Evolutionary conservation across 2,113 vertebrate species (phyloP), one percentile per base, ranked within the genome.

Genomic region (Proterorhinus semilunaris): DNA sequence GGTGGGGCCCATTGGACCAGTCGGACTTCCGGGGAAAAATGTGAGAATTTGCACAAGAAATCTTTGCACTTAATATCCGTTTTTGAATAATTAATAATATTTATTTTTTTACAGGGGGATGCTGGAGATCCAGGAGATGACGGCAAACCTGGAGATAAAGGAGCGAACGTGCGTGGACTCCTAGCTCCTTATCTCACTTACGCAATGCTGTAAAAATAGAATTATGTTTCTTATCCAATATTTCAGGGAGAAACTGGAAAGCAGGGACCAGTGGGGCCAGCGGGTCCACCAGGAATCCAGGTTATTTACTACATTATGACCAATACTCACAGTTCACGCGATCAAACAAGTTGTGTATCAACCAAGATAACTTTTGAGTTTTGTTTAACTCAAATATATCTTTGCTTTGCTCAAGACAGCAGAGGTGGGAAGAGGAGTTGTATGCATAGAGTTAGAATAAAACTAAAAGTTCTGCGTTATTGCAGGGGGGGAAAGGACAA

Each of bases 171-270:
- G 74, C 82, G 91, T 86, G 70, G 10, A 17, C 51, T 42, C 13
- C 45, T 15, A 36, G 13, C 8, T 72, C 36, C 43, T 1, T 6
- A 3, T 51, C 66, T 6, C 1, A 36, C 27, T 36, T 36, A 36
- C 4, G 27, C 27, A 36, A 36, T 5, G 27, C 27, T 43, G 2
- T 49, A 10, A 50, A 4, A 10, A 2, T 10, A 65, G 15, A 5
- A 74, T 2, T 55, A 42, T 5, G 44, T 2, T 66, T 12, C 51
- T 15, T 69, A 6, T 62, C 9, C 58, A 7, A 52, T 12, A 63
- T 57, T 67, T 9, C 65, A 94, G 93, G 93, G 93, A 58, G 90
- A 85, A 59, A 54, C 86, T 16, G 93, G 93, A 72, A 93, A 92
- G 81, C 90, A 90, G 69, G 93, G 93, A 6, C 91, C 90, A 21